These are phyloP conservation scores for Patiria pectinifera DNA, from an alignment of 53 echinoderm and acorn worm species.

Conservation along the genomic window DNA sequence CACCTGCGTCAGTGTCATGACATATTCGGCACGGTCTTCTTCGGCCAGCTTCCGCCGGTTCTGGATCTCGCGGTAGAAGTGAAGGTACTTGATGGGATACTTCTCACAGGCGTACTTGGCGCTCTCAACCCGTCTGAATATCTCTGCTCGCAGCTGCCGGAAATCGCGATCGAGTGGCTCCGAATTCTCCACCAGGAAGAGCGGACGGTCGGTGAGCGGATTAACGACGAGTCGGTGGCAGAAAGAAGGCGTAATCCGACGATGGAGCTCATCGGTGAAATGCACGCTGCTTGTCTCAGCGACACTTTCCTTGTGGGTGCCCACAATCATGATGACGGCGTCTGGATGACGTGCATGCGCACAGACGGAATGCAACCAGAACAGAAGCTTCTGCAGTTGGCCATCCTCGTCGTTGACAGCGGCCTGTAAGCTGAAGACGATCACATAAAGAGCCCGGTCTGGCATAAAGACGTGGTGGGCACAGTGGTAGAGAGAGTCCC, in stretches of 20 bases:
- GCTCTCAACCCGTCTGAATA: constrained; percentile 23
- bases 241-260: constrained; percentile 2
- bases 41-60: constrained; percentile 6
- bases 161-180: constrained; percentile 26
- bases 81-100: constrained; percentile 39
- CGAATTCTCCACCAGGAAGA: constrained; percentile 48
- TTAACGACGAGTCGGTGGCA: constrained; percentile 27
- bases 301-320: constrained; percentile 52
- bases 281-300: neutral
- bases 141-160: constrained; percentile 32
- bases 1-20: constrained; percentile 2
- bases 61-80: constrained; percentile 34
- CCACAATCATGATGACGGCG: constrained; percentile 48
- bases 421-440: constrained; percentile 47
- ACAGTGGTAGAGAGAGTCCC: constrained; percentile 37
- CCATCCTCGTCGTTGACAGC: neutral
- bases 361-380: constrained; percentile 47
- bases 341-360: neutral
- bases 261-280: constrained; percentile 7
- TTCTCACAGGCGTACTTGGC: constrained; percentile 14
- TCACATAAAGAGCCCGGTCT: constrained; percentile 34
- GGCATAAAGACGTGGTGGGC: constrained; percentile 38
- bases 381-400: constrained; percentile 26
- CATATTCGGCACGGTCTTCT: neutral
- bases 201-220: neutral